Percentiles rank a stretch among this genome's conserved stretches.
Evolutionary conservation across 2,797 vertebrate genomes (phyloP).

Genomic region (Dendrocincla tyrannina): DNA sequence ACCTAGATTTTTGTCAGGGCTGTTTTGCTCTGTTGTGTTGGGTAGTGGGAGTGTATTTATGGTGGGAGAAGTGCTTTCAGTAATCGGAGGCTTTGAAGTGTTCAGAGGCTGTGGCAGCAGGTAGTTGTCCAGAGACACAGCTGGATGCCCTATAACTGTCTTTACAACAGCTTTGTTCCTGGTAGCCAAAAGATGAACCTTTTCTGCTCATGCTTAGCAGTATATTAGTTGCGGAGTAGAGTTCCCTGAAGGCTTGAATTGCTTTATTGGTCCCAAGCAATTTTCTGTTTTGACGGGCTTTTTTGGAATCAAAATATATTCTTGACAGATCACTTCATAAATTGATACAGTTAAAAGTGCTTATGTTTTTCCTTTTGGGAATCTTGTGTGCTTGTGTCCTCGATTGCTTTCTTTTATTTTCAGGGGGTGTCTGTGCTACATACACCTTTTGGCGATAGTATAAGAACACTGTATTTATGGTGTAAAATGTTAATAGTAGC

Average conservation of each 20-base stretch:
- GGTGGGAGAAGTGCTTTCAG: background rate
- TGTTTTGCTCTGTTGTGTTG: constrained; percentile 16
- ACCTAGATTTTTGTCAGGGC: background rate
- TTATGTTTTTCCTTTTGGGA: background rate
- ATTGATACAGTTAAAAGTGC: background rate
- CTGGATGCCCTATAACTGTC: constrained; percentile 21
- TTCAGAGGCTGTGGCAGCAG: constrained; percentile 38
- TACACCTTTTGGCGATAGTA: background rate
- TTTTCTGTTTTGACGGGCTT: background rate
- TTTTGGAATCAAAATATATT: background rate
- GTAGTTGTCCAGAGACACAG: constrained; percentile 21
- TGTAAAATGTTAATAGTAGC: background rate
- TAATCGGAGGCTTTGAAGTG: constrained; percentile 39
- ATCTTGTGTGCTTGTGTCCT: background rate
- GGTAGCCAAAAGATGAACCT: background rate
- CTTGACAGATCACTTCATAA: constrained; percentile 28
- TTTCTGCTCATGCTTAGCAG: background rate
- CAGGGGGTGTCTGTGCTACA: background rate
- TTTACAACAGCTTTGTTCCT: background rate
- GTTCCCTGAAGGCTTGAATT: background rate
- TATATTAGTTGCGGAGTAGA: constrained; percentile 7
- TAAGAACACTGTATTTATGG: background rate
- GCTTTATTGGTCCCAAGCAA: background rate
- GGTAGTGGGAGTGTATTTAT: background rate
- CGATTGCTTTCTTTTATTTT: constrained; percentile 9